Conservation (phyloP, 2,113 vertebrate species). For the Ranitomeya imitator region DNA sequence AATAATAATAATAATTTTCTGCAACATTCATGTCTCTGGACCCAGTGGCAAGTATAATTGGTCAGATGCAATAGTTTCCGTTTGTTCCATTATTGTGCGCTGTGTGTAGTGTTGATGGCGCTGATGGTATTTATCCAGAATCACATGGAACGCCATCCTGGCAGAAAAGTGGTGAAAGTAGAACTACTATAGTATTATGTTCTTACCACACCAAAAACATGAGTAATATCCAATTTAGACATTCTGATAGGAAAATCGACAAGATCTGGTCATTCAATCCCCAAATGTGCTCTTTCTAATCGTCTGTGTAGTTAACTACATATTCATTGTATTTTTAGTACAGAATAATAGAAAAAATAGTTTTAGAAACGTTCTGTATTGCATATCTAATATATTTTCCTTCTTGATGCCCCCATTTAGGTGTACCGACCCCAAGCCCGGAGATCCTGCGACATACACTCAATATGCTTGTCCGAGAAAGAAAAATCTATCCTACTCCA, state of each 20-base stretch:
- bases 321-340: neutral
- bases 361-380: neutral
- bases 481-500: conserved; percentile 95
- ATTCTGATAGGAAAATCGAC: neutral
- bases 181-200: neutral
- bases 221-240: too few species aligned
- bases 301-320: neutral
- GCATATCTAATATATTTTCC: conserved; percentile 43
- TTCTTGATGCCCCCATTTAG: conserved; percentile 70
- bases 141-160: too few species aligned
- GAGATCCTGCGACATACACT: conserved; percentile 95
- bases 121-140: too few species aligned
- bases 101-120: too few species aligned
- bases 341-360: neutral
- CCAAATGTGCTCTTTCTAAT: neutral
- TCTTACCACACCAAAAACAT: neutral
- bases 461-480: conserved; percentile 93
- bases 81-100: too few species aligned
- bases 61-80: too few species aligned
- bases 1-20: too few species aligned
- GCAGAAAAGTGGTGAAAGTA: neutral
- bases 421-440: conserved; percentile 94
- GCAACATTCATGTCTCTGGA: too few species aligned
- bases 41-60: too few species aligned
- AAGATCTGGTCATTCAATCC: neutral